Base-by-base conservation (phyloP, 2,797 vertebrate species). In the Microcaecilia unicolor region DNA sequence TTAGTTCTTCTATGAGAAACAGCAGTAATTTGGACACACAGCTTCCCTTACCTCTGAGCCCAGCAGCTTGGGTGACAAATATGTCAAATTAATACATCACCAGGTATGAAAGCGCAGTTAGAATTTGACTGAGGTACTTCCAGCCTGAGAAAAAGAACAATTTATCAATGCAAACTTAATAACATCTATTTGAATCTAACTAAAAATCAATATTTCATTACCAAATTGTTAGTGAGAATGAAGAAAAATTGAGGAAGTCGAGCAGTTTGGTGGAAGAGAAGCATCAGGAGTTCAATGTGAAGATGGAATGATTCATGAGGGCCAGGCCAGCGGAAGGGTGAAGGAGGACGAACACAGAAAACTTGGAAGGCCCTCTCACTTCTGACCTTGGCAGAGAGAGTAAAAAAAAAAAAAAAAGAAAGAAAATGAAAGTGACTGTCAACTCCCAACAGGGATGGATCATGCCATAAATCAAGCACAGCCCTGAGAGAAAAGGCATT, bases 171-270 rank as follows among this genome's bases (percentile, higher is more conserved):
- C 93, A 99, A 99, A 98, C 90, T 93, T 98, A 98, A 98, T 96
- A 97, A 97, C 92, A 95, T 95, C 95, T 90, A 98, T 99, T 97
- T 98, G 91, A 97, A 98, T 98, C 94, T 98, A 98, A 99, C 93
- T 92, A 99, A 98, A 98, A 99, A 99, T 98, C 96, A 97, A 99
- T 99, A 98, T 99, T 98, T 99, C 96, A 99, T 99, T 99, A 98
- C 94, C 93, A 98, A 99, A 98, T 99, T 98, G 94, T 99, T 98
- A 97, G 91, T 66, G 75, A 87, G 91, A 96, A 99, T 99, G 95
- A 98, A 99, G 96, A 99, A 91, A 92, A 90, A 99, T 99, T 82
- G 90, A 77, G 87, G 88, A 93, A 92, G 92, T 92, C 80, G 76
- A 80, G 82, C 83, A 71, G 85, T 81, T 84, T 70, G 80, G 89